Evolutionary conservation across 2,888 invertebrate genomes (phyloP).

Genomic region (Callyntrura sp.): DNA sequence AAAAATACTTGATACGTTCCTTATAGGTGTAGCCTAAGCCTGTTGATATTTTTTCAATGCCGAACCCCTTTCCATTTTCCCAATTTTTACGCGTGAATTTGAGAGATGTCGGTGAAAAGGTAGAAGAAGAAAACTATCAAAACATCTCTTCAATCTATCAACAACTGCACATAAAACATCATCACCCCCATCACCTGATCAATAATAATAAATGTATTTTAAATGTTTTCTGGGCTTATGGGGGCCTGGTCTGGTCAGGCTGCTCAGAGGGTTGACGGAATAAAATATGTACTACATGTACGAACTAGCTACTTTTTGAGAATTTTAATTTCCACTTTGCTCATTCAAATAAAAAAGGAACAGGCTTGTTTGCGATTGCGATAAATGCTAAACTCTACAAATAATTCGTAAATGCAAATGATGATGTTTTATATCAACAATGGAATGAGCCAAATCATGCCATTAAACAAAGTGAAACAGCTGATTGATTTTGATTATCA

Average conservation of each 20-base stretch:
- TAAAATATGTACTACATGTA: not conserved
- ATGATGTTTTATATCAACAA: conserved; percentile 35
- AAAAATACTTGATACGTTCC: conserved; percentile 49
- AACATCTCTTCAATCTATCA: conserved; percentile 60
- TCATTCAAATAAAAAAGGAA: not conserved
- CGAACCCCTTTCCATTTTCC: too few species aligned
- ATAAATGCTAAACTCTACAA: conserved; percentile 23
- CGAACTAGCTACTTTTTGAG: not conserved
- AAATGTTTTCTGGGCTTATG: conserved; percentile 35
- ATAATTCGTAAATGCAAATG: conserved; percentile 25
- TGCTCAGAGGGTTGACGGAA: not conserved
- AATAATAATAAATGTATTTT: conserved; percentile 60
- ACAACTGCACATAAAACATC: conserved; percentile 56
- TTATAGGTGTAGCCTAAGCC: conserved; percentile 26
- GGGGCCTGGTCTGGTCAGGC: conserved; percentile 4
- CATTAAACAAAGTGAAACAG: conserved; percentile 28
- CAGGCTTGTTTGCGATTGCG: not conserved
- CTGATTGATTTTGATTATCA: conserved; percentile 46
- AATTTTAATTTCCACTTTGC: conserved; percentile 33
- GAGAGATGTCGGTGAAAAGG: conserved; percentile 36
- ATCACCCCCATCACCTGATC: conserved; percentile 63
- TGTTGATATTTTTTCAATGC: not conserved
- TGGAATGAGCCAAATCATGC: conserved; percentile 33
- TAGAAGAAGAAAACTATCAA: conserved; percentile 1
- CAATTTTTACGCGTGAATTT: conserved; percentile 24